Conservation (phyloP, 2,797 vertebrate species). For the Manis pentadactyla region DNA sequence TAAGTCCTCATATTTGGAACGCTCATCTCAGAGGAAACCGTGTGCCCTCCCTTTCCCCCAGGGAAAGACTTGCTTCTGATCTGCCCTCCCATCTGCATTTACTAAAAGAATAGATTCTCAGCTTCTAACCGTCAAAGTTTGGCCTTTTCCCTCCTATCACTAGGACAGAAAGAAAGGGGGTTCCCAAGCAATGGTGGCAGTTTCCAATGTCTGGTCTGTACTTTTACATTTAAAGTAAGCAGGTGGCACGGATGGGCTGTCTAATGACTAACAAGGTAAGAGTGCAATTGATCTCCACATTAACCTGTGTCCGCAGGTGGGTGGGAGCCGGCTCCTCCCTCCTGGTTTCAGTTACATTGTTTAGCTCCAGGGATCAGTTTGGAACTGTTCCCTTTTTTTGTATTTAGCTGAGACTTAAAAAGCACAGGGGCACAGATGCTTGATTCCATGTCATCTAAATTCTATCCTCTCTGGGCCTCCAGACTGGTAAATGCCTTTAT, state of each 20-base stretch:
- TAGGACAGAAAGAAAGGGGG: constrained; percentile 66
- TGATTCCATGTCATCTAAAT: background rate
- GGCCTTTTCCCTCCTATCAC: constrained; percentile 61
- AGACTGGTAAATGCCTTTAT: constrained; percentile 3
- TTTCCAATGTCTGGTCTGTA: constrained; percentile 57
- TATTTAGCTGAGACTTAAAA: background rate
- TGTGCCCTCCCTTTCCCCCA: background rate
- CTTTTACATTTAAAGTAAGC: constrained; percentile 78
- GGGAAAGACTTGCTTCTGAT: background rate
- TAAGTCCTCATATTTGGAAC: background rate
- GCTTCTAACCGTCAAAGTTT: constrained; percentile 61
- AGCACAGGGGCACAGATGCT: background rate
- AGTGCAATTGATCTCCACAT: constrained; percentile 80
- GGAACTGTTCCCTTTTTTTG: background rate
- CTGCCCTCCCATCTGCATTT: constrained; percentile 61
- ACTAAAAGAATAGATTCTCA: constrained; percentile 70
- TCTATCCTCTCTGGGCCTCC: background rate
- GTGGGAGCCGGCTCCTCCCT: constrained; percentile 53
- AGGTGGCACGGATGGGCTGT: constrained; percentile 75
- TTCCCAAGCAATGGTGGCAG: constrained; percentile 61
- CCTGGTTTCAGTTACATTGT: constrained; percentile 53
- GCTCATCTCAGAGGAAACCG: background rate
- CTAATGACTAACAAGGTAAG: constrained; percentile 80
- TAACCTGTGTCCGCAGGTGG: constrained; percentile 58
- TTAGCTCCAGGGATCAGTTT: constrained; percentile 66